Evolutionary conservation across 2,797 vertebrate genomes (phyloP), one percentile per base, ranked within the genome.

Genomic region (Huso huso): DNA sequence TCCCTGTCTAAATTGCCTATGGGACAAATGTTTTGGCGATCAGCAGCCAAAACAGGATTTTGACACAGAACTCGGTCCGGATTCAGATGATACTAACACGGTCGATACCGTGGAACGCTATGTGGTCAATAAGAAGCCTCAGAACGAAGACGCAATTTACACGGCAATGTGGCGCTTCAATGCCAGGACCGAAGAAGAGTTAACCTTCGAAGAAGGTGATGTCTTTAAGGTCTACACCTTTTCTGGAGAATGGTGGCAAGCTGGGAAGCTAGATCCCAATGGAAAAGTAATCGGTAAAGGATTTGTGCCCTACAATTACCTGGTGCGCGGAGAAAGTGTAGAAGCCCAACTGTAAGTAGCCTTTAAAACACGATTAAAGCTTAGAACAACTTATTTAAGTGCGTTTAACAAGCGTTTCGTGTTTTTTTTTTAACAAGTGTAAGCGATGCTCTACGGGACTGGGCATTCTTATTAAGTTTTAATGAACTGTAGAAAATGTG

Each of bases 201-300:
- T 94, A 63, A 89, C 87, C 5, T 93, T 94, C 72, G 11, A 48
- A 61, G 78, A 77, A 0, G 92, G 92, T 1, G 91, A 92, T 2
- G 49, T 82, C 10, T 90, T 93, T 72, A 78, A 68, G 0, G 74
- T 92, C 2, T 1, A 78, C 10, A 64, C 67, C 71, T 76, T 77
- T 48, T 70, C 10, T 1, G 88, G 82, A 2, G 85, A 89, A 48
- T 93, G 93, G 93, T 92, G 92, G 89, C 79, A 62, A 12, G 90
- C 82, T 1, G 63, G 68, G 0, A 86, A 67, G 69, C 70, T 91
- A 49, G 84, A 87, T 6, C 0, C 1, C 1, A 71, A 65, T 7
- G 87, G 88, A 0, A 12, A 60, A 49, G 70, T 72, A 1, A 65
- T 86, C 10, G 80, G 66, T 0, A 79, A 77, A 58, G 93, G 91